A percentile compares a stretch with the other conserved stretches of the same genome.
phyloP scores from a whole-genome alignment of 2,888 invertebrate genomes.

The Acronicta psi region DNA sequence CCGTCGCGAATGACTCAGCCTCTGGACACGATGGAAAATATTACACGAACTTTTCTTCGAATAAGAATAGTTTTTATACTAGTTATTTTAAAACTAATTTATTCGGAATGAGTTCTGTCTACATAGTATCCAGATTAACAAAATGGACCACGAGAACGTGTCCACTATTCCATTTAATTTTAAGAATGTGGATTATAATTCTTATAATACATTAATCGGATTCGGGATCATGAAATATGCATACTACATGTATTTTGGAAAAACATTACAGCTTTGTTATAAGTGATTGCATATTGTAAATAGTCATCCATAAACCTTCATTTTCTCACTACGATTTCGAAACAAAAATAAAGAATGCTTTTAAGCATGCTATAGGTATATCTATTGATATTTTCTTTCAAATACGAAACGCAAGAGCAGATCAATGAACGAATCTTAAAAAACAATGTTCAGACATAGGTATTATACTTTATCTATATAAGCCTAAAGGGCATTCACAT shows the following conservation, averaged over 20 bases:
- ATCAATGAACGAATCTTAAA: slow-evolving; percentile 39
- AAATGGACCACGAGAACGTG: not conserved
- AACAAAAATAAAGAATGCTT: slow-evolving; percentile 9
- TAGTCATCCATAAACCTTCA: no score
- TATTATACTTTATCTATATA: slow-evolving; percentile 21
- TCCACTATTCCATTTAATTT: not conserved
- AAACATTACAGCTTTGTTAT: not conserved
- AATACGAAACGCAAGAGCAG: slow-evolving; percentile 28
- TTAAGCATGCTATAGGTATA: slow-evolving; percentile 32
- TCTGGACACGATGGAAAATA: slow-evolving; percentile 64
- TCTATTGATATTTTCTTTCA: no score
- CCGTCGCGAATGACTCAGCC: slow-evolving; percentile 69
- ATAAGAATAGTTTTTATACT: slow-evolving; percentile 43
- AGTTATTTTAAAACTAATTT: slow-evolving; percentile 43
- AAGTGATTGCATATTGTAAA: no score
- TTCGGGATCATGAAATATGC: no score
- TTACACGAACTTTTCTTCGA: slow-evolving; percentile 45
- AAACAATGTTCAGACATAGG: slow-evolving; percentile 18
- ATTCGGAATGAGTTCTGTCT: slow-evolving; percentile 27
- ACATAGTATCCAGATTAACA: not conserved
- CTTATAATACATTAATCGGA: not conserved
- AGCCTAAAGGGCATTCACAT: slow-evolving; percentile 49
- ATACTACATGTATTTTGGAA: no score
- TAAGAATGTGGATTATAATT: not conserved
- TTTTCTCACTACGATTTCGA: no score